Conservation (phyloP, 2,888 invertebrate genomes). For the Lasioglossum villosulum region DNA sequence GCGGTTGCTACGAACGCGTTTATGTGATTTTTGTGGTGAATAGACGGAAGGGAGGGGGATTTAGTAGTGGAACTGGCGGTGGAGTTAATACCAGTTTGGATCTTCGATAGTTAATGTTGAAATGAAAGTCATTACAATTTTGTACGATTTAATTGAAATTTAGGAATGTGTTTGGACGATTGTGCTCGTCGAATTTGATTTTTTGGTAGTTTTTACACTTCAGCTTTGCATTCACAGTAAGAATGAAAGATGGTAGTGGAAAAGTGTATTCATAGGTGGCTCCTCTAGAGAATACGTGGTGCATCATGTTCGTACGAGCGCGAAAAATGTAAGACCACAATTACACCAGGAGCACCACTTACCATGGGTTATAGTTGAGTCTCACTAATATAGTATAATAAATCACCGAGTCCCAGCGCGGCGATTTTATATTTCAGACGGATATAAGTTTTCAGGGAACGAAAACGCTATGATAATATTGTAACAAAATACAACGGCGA, state of each 20-base stretch:
- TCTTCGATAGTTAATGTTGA: too few species aligned
- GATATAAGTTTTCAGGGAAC: conserved; percentile 32
- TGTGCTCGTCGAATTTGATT: neutral
- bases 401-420: conserved; percentile 40
- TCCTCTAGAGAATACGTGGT: neutral
- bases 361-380: conserved; percentile 26
- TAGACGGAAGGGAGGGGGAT: neutral
- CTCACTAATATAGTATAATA: conserved; percentile 44
- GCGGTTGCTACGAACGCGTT: neutral
- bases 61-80: neutral
- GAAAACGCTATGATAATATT: neutral
- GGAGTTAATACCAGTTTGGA: neutral
- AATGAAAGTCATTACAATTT: too few species aligned
- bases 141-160: too few species aligned
- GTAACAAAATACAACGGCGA: conserved; percentile 9
- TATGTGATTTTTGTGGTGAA: neutral
- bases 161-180: neutral
- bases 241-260: neutral
- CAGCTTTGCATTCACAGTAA: neutral
- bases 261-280: neutral
- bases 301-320: neutral
- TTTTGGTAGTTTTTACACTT: neutral
- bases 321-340: conserved; percentile 13
- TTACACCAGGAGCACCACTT: conserved; percentile 29
- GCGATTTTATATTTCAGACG: conserved; percentile 33